Evolutionary conservation across 1,140 invertebrate species (phyloP).

Genomic region (Palaemon carinicauda): DNA sequence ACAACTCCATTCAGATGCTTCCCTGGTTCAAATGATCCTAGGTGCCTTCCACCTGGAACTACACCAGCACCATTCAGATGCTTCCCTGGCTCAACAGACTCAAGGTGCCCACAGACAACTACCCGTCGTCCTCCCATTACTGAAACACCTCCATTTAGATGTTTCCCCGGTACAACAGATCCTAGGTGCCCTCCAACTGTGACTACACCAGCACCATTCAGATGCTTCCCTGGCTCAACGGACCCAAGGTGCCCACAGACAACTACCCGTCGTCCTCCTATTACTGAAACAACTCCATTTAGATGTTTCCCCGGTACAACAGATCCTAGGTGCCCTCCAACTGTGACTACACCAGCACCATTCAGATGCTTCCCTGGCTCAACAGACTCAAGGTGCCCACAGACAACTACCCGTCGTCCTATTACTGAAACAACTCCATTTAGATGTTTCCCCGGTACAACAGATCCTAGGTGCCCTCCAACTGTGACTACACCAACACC

Average conservation of each 20-base stretch:
- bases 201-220: background rate
- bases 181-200: too few species aligned
- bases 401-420: background rate
- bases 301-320: too few species aligned
- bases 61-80: slow-evolving; percentile 61
- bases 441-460: background rate
- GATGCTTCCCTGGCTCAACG: background rate
- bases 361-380: too few species aligned
- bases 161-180: background rate
- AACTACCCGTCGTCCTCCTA: background rate
- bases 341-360: background rate
- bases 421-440: background rate
- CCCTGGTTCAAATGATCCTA: slow-evolving; percentile 14
- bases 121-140: background rate
- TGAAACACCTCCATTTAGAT: background rate
- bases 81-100: slow-evolving; percentile 31
- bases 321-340: background rate
- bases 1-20: background rate
- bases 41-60: background rate
- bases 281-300: background rate
- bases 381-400: background rate
- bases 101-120: slow-evolving; percentile 3
- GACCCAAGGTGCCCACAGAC: background rate
- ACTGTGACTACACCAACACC: background rate
- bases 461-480: slow-evolving; percentile 27